Percentiles rank a stretch among this genome's conserved stretches.
Conservation (phyloP, 2,888 invertebrate genomes). For the Lochmaea capreae region DNA sequence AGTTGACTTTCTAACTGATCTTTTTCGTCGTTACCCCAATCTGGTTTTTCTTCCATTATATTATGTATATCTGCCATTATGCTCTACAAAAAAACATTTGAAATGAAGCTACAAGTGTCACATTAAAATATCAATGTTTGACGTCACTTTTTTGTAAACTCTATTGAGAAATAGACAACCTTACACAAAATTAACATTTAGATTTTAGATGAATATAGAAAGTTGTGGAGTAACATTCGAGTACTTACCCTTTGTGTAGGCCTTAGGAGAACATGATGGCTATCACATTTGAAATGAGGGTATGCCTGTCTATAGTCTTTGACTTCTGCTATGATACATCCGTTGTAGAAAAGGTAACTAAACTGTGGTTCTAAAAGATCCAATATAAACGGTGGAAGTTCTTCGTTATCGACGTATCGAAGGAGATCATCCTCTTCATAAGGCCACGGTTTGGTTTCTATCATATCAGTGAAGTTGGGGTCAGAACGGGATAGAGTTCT, state of each 20-base stretch:
- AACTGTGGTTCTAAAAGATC: conserved; percentile 86
- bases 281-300: conserved; percentile 82
- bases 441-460: conserved; percentile 85
- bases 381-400: conserved; percentile 87
- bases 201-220: too few relatives aligned
- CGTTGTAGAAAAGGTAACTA: conserved; percentile 89
- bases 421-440: conserved; percentile 91
- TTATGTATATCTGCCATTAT: conserved; percentile 58
- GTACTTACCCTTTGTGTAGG: conserved; percentile 84
- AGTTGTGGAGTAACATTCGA: neutral
- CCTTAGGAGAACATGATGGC: conserved; percentile 87
- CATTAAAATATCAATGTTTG: conserved; percentile 5
- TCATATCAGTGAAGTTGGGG: conserved; percentile 64
- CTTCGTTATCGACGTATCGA: conserved; percentile 77
- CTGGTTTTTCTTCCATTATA: conserved; percentile 61
- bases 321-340: conserved; percentile 92
- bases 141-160: too few relatives aligned
- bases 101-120: neutral
- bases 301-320: conserved; percentile 88
- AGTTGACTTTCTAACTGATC: conserved; percentile 86
- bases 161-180: too few relatives aligned
- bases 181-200: too few relatives aligned
- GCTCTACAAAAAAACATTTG: conserved; percentile 54
- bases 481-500: conserved; percentile 59
- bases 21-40: conserved; percentile 82